Conservation (phyloP, 2,113 vertebrate genomes). For the Bothrops jararaca region DNA sequence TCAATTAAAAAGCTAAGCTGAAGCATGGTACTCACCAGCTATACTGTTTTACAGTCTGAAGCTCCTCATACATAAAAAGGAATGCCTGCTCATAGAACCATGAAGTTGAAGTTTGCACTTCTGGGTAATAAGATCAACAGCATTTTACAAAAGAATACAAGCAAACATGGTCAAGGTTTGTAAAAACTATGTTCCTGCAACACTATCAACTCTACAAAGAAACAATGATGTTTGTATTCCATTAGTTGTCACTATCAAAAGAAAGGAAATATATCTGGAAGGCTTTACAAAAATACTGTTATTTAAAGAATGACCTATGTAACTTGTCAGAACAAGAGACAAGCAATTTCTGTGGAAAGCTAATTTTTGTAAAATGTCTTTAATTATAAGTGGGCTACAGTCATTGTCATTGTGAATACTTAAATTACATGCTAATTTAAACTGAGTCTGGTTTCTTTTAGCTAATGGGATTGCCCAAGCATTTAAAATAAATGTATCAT, state of each 20-base stretch:
- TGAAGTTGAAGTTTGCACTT: neutral
- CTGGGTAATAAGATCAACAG: neutral
- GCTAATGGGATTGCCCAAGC: neutral
- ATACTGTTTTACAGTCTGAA: neutral
- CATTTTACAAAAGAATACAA: neutral
- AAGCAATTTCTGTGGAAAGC: neutral
- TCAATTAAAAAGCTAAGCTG: neutral
- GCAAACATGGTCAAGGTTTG: neutral
- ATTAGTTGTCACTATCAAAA: neutral
- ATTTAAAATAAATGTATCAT: neutral
- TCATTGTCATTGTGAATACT: conserved; percentile 3
- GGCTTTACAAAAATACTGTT: neutral
- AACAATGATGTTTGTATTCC: neutral
- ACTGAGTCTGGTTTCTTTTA: conserved; percentile 1
- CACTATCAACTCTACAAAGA: neutral
- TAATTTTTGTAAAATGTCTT: neutral
- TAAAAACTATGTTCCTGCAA: neutral
- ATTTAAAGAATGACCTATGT: neutral
- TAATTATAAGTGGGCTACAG: neutral
- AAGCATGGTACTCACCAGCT: neutral
- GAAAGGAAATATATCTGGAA: neutral
- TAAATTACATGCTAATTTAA: neutral
- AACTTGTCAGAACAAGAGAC: neutral
- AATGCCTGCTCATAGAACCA: neutral
- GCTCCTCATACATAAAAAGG: neutral